Conservation (phyloP, 1,140 invertebrate species). For the Solenopsis fugax region DNA sequence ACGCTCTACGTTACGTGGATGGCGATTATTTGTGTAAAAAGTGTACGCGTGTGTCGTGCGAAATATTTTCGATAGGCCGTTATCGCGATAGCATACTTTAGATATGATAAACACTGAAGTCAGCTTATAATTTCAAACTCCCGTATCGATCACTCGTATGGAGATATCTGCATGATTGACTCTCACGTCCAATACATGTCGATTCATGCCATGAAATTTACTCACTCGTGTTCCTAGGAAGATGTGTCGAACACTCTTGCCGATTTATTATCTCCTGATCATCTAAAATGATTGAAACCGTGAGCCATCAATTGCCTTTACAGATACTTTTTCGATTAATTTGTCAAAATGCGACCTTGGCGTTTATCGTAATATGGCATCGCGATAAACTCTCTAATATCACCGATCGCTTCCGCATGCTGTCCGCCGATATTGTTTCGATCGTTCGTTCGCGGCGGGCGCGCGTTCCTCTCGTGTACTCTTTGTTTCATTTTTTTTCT, state of each 20-base stretch:
- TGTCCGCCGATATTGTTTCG: slow-evolving; percentile 8
- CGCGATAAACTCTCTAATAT: slow-evolving; percentile 39
- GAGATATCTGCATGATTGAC: neutral
- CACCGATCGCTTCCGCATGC: neutral
- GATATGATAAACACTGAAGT: neutral
- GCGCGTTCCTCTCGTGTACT: neutral
- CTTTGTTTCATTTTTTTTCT: neutral
- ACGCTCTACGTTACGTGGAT: slow-evolving; percentile 40
- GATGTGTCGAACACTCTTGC: neutral
- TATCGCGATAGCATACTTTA: slow-evolving; percentile 13
- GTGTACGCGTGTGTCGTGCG: slow-evolving; percentile 15
- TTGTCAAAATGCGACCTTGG: neutral
- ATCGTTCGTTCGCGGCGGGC: slow-evolving; percentile 25
- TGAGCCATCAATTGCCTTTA: neutral
- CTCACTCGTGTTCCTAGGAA: neutral
- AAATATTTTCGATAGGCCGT: neutral
- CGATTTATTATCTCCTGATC: slow-evolving; percentile 5
- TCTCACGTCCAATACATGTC: neutral
- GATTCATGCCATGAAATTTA: neutral
- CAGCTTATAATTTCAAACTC: neutral
- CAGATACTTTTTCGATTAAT: neutral
- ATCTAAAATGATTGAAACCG: neutral
- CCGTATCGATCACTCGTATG: neutral
- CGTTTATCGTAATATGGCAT: slow-evolving; percentile 32
- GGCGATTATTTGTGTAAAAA: slow-evolving; percentile 29